These are phyloP conservation scores for Pelagia noctiluca DNA, from an alignment of 30 jellyfish, hydroid and myxozoan species.

Conservation along the genomic window DNA sequence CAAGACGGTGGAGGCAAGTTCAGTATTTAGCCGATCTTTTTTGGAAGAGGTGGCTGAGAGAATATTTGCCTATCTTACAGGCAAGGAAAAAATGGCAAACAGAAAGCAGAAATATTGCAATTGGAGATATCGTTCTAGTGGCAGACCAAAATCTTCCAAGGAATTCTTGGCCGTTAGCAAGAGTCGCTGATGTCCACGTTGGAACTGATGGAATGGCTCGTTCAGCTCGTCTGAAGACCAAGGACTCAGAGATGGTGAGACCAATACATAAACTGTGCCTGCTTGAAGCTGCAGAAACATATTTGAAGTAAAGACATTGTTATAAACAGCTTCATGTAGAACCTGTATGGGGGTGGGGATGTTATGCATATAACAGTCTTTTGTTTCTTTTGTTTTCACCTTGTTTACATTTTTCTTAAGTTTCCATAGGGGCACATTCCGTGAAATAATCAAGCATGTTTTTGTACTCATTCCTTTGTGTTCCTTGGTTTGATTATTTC, in stretches of 20 bases:
- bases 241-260: conserved; percentile 5
- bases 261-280: conserved; percentile 30
- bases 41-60: conserved; percentile 38
- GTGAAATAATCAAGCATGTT: conserved; percentile 1
- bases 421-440: conserved; percentile 10
- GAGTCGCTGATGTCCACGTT: not conserved
- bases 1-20: conserved; percentile 11
- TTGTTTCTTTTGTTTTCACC: not conserved
- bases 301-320: not conserved
- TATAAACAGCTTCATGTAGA: too few species aligned
- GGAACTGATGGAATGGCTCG: conserved; percentile 42
- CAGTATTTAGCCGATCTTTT: conserved; percentile 25
- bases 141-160: conserved; percentile 21
- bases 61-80: conserved; percentile 8
- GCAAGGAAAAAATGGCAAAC: conserved; percentile 14
- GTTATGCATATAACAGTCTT: not conserved
- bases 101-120: not conserved
- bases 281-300: conserved; percentile 39
- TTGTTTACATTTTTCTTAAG: not conserved
- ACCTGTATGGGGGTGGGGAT: too few species aligned
- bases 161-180: conserved; percentile 24
- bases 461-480: conserved; percentile 1
- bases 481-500: conserved; percentile 4
- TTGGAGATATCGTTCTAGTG: conserved; percentile 20
- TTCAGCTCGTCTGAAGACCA: conserved; percentile 13